Evolutionary conservation across 2,888 invertebrate species (phyloP), one percentile per base, ranked within the genome.

Genomic region (Epistrophe grossulariae): DNA sequence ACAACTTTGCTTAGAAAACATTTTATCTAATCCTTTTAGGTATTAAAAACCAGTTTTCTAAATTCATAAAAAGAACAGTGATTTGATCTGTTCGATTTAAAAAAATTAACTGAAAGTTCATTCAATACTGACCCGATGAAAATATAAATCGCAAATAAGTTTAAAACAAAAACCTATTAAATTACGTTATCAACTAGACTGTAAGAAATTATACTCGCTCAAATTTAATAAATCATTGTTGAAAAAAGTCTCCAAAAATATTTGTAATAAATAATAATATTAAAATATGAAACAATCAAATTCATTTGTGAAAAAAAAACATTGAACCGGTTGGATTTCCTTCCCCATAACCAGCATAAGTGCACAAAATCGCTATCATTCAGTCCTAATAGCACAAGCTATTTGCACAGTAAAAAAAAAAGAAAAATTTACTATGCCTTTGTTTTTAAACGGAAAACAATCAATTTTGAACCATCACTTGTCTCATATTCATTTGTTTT

Each of bases 401-500:
- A 17, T 24, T 48, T 48, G 45, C 52, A 31, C 15, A 68, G 43
- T 60, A 40, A 68, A 35, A n/a, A 17, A 17, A 31, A 11, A 17
- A n/a, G n/a, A 31, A 43, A 1, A n/a, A 2, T 45, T 31, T 38
- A 38, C 35, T 19, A 52, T 60, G 50, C 19, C 11, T 19, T 45
- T 48, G 10, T 48, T 17, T 50, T 43, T 59, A 17, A 57, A 43
- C 60, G 59, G 57, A 50, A 43, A 62, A 19, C 11, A 24, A 24
- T 31, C 35, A 13, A 35, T 17, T 15, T 48, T 64, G n/a, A 35
- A 28, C 24, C 13, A 68, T 31, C 68, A 74, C 28, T 15, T 52
- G 19, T 40, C 40, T 62, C 79, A 74, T 76, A 43, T 43, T 71
- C 76, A 84, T 80, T 79, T 70, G 57, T 43, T 78, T 68, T 50